Evolutionary conservation across 2,888 invertebrate species (phyloP), one percentile per base, ranked within the genome.

Genomic region (Tipula lateralis): DNA sequence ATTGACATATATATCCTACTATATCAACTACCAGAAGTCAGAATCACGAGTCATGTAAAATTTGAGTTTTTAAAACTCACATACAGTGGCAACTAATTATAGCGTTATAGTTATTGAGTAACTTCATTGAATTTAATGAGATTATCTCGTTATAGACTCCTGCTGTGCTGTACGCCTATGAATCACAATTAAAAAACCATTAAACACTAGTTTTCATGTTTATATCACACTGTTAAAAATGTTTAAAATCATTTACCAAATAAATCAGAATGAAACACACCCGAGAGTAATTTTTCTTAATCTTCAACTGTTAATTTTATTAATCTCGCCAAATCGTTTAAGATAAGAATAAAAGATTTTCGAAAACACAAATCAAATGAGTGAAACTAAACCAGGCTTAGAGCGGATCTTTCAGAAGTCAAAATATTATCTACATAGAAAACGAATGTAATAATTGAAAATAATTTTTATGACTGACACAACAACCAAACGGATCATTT

Each of bases 331-430:
- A 66, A 66, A 66, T 66, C 66, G 24, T 66, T 66, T 66, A 9
- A 24, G 24, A 66, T 66, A 66, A 24, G 66, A 66, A 24, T 66
- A 9, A 9, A 24, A 12, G 19, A 66, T 24, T 66, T 9, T 24
- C 66, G 24, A 66, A 66, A 66, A 66, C 66, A 66, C 66, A 66
- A 66, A 66, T 66, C 66, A 66, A 66, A 66, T 3, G 66, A 66
- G 9, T 66, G 19, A 66, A 66, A 66, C 24, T 66, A 66, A 66
- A 19, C 66, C 66, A 7, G 9, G 66, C 66, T 66, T 66, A 66
- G 66, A 66, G 66, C 1, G 24, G 66, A 66, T 66, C 66, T 66
- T 66, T 66, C 24, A 24, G 24, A 66, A 12, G 66, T 66, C 66
- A 66, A 66, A 66, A 66, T 66, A 66, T 66, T 66, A 66, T 66